phyloP scores from a whole-genome alignment of 2,113 vertebrate species.

The Sclerurus mexicanus region DNA sequence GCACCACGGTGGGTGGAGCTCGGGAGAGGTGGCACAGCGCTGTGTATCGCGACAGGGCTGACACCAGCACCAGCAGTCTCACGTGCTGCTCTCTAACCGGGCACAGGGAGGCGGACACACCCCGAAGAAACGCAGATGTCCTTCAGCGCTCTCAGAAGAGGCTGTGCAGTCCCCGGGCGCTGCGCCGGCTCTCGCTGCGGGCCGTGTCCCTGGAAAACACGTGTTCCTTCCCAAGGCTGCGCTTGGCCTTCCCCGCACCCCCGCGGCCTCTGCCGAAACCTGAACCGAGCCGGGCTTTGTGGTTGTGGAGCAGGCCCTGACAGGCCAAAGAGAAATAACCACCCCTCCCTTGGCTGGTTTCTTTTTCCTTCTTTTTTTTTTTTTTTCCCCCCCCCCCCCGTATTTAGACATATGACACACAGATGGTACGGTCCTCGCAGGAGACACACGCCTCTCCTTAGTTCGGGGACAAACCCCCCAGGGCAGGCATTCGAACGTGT shows the following conservation, averaged over 20 bases:
- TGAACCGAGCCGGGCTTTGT: accelerated
- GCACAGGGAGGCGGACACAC: not conserved
- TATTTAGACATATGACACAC: accelerated
- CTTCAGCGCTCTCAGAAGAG: not conserved
- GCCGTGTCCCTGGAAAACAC: not conserved
- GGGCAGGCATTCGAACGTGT: accelerated
- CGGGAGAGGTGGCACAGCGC: not conserved
- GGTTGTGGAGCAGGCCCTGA: not conserved
- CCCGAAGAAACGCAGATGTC: accelerated
- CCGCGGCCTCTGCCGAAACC: not conserved
- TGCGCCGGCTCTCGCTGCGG: not conserved
- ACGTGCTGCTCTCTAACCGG: too few relatives aligned
- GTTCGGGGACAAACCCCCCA: not conserved
- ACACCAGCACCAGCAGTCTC: not conserved
- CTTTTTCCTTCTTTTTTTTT: not conserved
- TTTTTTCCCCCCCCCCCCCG: too few relatives aligned
- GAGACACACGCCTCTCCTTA: not conserved
- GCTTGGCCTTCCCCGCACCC: not conserved
- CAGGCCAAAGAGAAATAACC: not conserved
- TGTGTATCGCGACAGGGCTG: accelerated
- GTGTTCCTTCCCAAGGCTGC: not conserved
- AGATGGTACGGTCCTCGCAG: accelerated
- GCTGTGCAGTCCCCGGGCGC: not conserved
- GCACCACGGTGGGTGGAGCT: not conserved
- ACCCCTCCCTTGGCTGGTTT: not conserved